Evolutionary conservation across 2,888 invertebrate genomes (phyloP).

Genomic region (Deilephila porcellus): DNA sequence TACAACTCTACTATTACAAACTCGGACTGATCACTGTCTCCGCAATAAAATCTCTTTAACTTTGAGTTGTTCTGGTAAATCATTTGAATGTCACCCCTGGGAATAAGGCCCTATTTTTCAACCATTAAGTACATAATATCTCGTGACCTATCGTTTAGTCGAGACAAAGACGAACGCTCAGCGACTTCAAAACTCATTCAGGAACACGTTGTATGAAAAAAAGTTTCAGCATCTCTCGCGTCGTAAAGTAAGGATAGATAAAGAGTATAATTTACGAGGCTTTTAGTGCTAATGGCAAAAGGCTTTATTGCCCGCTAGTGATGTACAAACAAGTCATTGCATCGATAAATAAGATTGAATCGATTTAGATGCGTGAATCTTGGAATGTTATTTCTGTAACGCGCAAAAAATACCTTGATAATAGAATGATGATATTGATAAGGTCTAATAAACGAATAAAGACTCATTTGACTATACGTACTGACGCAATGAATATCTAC

Average conservation of each 20-base stretch:
- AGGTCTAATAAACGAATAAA: background rate
- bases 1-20: too few species aligned
- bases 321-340: slow-evolving; percentile 20
- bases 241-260: slow-evolving; percentile 56
- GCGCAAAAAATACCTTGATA: too few species aligned
- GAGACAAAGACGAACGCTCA: slow-evolving; percentile 12
- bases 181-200: slow-evolving; percentile 28
- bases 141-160: slow-evolving; percentile 21
- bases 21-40: too few species aligned
- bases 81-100: background rate
- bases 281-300: slow-evolving; percentile 67
- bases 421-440: background rate
- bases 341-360: background rate
- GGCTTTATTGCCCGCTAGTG: slow-evolving; percentile 59
- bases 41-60: background rate
- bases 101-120: background rate
- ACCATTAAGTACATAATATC: slow-evolving; percentile 24
- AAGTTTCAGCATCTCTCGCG: slow-evolving; percentile 33
- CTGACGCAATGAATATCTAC: background rate
- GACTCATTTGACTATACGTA: background rate
- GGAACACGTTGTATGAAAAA: slow-evolving; percentile 38
- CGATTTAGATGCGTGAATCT: background rate
- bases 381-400: too few species aligned
- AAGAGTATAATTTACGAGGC: slow-evolving; percentile 69
- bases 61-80: background rate